A percentile compares a stretch with the other conserved stretches of the same genome.
Evolutionary conservation across 2,888 invertebrate species (phyloP).

Genomic region (Drosophila neutralis): DNA sequence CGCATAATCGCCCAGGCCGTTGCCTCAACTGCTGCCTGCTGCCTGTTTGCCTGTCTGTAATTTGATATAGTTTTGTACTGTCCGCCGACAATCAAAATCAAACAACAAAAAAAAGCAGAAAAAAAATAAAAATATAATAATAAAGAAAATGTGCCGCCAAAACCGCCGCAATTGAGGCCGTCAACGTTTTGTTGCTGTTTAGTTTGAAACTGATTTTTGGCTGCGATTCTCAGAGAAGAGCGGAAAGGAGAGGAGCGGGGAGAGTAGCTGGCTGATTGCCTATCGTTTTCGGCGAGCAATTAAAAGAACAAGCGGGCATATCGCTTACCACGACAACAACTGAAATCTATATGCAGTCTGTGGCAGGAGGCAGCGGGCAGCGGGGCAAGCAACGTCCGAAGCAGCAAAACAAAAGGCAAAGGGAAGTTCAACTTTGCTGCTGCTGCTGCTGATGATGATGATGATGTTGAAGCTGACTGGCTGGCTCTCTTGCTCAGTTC

Average conservation of each 20-base stretch:
- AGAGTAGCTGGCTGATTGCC: conserved; percentile 63
- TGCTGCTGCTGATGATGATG: conserved; percentile 2
- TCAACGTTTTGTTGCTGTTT: conserved; percentile 49
- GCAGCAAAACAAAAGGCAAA: conserved; percentile 41
- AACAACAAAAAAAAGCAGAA: conserved; percentile 12
- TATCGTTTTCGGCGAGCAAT: conserved; percentile 79
- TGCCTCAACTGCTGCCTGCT: conserved; percentile 14
- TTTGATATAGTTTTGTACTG: conserved; percentile 75
- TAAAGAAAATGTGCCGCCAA: conserved; percentile 62
- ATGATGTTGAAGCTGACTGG: conserved; percentile 34
- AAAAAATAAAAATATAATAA: conserved; percentile 12
- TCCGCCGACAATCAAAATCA: conserved; percentile 69
- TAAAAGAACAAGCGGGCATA: conserved; percentile 81
- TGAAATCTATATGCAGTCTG: conserved; percentile 72
- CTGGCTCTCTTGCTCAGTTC: conserved; percentile 28
- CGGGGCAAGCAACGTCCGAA: conserved; percentile 3
- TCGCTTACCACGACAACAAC: conserved; percentile 70
- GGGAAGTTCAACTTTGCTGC: conserved; percentile 51
- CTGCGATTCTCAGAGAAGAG: not conserved
- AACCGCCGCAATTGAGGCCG: conserved; percentile 61
- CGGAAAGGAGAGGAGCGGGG: not conserved
- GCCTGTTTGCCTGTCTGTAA: conserved; percentile 44
- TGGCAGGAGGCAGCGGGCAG: conserved; percentile 21
- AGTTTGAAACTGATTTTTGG: conserved; percentile 3
- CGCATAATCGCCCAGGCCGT: not conserved